Conservation (phyloP, 2,888 invertebrate genomes). For the Drosophila rubida region DNA sequence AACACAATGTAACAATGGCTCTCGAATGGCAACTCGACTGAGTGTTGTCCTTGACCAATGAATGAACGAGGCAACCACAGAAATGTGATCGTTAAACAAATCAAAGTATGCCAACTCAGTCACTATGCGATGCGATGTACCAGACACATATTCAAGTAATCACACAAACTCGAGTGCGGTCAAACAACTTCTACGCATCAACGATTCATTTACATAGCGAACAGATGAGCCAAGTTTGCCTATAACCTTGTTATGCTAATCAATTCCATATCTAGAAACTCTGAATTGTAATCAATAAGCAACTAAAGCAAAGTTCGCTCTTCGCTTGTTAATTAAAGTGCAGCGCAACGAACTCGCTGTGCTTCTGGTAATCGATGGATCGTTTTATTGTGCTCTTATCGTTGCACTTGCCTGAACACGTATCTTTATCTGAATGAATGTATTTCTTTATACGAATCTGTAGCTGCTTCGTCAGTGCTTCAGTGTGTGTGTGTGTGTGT, state of each 20-base stretch:
- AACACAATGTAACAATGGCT: slow-evolving; percentile 48
- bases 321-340: no score
- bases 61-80: slow-evolving; percentile 8
- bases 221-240: not conserved
- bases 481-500: not conserved
- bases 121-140: no score
- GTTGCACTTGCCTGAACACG: slow-evolving; percentile 18
- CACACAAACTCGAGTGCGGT: slow-evolving; percentile 11
- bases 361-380: slow-evolving; percentile 20
- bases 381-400: slow-evolving; percentile 50
- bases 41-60: slow-evolving; percentile 35
- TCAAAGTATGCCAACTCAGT: slow-evolving; percentile 14
- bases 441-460: slow-evolving; percentile 3
- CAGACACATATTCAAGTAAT: slow-evolving; percentile 2
- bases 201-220: not conserved
- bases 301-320: no score
- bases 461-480: no score
- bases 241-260: not conserved
- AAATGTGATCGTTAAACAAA: slow-evolving; percentile 21
- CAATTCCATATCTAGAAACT: not conserved
- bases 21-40: slow-evolving; percentile 26
- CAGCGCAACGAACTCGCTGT: not conserved
- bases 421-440: slow-evolving; percentile 5
- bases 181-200: slow-evolving; percentile 7
- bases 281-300: no score